These are phyloP conservation scores for Zosterops japonicus DNA, from an alignment of 2,113 vertebrate species.

Conservation along the genomic window DNA sequence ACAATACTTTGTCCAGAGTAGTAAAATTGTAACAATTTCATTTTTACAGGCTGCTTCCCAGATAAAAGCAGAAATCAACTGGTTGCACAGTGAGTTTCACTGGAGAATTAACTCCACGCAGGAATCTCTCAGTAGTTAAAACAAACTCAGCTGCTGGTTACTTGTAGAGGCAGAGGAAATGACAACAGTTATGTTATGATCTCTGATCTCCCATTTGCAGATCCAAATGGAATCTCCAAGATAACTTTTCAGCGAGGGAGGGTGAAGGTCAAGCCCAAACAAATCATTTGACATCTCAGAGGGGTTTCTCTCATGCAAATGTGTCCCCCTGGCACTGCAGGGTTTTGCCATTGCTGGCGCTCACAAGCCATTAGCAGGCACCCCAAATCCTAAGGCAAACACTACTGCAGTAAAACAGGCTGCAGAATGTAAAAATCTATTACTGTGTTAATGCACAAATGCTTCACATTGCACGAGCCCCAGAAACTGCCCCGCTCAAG, in stretches of 20 bases:
- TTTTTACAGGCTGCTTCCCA: constrained; percentile 29
- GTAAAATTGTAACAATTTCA: neutral
- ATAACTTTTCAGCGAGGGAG: neutral
- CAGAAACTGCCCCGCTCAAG: constrained; percentile 43
- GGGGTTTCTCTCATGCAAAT: neutral
- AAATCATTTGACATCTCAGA: neutral
- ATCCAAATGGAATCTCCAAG: neutral
- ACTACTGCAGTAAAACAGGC: constrained; percentile 51
- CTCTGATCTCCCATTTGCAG: neutral
- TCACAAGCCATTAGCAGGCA: constrained; percentile 42
- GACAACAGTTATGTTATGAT: neutral
- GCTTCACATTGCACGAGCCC: neutral
- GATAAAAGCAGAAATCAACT: constrained; percentile 26
- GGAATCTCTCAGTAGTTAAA: constrained; percentile 25
- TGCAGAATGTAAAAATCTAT: constrained; percentile 38
- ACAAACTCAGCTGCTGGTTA: constrained; percentile 47
- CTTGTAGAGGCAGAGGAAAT: constrained; percentile 37
- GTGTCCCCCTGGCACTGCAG: neutral
- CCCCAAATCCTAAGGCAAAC: constrained; percentile 51
- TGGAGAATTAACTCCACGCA: constrained; percentile 1
- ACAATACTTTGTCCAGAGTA: neutral
- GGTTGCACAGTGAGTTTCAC: neutral
- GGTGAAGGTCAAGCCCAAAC: neutral
- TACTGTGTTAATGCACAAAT: constrained; percentile 19
- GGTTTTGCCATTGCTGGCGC: neutral